Evolutionary conservation across 2,888 invertebrate genomes (phyloP), one percentile per base, ranked within the genome.

Genomic region (Polia nebulosa): DNA sequence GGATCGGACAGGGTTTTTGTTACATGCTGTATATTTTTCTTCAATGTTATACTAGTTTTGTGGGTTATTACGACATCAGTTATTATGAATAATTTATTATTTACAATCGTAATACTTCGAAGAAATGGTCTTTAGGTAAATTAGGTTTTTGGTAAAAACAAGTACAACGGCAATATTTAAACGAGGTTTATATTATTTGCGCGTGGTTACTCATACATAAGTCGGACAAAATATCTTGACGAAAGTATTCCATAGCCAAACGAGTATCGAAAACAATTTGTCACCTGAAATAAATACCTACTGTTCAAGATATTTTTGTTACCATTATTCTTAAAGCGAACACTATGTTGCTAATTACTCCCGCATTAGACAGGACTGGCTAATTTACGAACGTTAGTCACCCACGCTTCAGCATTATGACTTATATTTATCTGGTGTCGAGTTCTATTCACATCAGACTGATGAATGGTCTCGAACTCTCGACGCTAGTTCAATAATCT

Each of bases 301-400:
- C 15, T 49, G 20, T 59, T 32, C 6, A 41, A 57, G 25, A 51
- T 61, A 57, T 53, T 61, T 62, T 6, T 36, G 64, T 61, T 25
- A 39, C 11, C 29, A 39, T 22, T 63, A 34, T 58, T 61, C 52
- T 61, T 44, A 76, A 49, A 47, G 22, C 29, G 27, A 13, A 51
- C 44, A 55, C 32, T 45, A 27, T 41, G 61, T 13, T 47, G 57
- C 66, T 76, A 76, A 72, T 76, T 15, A 51, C 34, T 62, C 27
- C 34, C 0, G 27, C 45, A 61, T 62, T 76, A 45, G 58, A 51
- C 41, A n/a, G 44, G n/a, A 20, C 51, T 51, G 29, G 44, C 72
- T 47, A 61, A 76, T 76, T 66, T 53, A 34, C 41, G 22, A n/a
- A 66, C 39, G 36, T 65, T 65, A 65, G 3, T 59, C 72, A 57